These are phyloP conservation scores for Tipula vernalis DNA, from an alignment of 2,888 invertebrate species.

Conservation along the genomic window DNA sequence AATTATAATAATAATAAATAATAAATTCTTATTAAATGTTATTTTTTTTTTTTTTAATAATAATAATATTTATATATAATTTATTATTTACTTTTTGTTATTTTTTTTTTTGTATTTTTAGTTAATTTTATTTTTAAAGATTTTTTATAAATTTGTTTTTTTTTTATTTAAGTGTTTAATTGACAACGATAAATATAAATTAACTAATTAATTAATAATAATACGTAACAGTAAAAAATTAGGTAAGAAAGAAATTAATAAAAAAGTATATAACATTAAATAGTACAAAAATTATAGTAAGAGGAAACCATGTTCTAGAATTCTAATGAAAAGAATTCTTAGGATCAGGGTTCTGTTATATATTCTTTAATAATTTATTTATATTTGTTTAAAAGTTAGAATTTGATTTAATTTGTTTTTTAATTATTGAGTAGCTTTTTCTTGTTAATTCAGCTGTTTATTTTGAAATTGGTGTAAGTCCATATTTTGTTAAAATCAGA, in stretches of 20 bases:
- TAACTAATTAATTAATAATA: background rate
- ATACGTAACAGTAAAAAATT: background rate
- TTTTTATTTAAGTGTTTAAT: background rate
- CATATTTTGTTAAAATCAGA: no score
- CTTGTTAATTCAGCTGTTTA: no score
- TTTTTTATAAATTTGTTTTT: background rate
- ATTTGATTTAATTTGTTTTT: background rate
- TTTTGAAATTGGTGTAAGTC: no score
- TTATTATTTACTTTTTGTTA: background rate
- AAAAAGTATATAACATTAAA: background rate
- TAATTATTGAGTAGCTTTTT: background rate
- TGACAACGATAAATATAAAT: conserved; percentile 4
- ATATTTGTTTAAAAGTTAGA: background rate
- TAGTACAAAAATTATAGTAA: background rate
- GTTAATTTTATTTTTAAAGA: background rate
- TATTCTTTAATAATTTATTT: background rate
- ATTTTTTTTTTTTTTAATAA: background rate
- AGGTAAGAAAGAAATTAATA: background rate
- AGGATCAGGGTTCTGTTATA: background rate
- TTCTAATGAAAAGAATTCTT: background rate
- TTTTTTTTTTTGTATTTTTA: background rate
- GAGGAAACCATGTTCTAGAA: background rate
- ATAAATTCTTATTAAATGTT: background rate
- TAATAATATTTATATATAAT: background rate
- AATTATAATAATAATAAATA: background rate